Percentiles rank a stretch among this genome's conserved stretches.
Conservation (phyloP, 2,113 vertebrate species). For the Ciconia maguari region DNA sequence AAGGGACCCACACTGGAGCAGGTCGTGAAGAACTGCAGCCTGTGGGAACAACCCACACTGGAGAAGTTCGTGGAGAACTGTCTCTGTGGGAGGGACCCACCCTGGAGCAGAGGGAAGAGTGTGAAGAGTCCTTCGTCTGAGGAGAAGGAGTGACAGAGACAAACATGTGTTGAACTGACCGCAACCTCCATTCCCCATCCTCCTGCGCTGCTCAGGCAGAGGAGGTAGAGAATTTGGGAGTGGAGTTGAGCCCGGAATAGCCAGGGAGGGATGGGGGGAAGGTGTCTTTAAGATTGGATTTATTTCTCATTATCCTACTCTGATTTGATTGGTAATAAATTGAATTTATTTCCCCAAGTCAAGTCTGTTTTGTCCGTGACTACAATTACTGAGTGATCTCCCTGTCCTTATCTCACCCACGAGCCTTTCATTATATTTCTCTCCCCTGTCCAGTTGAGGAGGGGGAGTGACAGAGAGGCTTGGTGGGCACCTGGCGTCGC, state of each 20-base stretch:
- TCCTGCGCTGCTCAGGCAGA: accelerated
- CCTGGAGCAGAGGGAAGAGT: neutral
- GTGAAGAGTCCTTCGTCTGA: neutral
- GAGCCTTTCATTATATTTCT: neutral
- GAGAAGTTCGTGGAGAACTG: neutral
- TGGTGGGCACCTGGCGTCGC: neutral
- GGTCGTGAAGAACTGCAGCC: neutral
- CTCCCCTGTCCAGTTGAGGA: neutral
- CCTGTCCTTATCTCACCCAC: neutral
- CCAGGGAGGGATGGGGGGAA: too few relatives aligned
- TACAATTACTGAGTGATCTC: neutral
- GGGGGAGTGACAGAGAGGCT: neutral
- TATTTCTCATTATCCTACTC: neutral
- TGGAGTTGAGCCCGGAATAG: neutral
- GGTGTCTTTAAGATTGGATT: neutral
- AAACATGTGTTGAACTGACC: neutral
- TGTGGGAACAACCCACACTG: neutral
- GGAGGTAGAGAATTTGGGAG: neutral
- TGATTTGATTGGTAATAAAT: neutral
- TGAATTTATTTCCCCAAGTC: neutral
- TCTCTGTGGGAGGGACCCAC: neutral
- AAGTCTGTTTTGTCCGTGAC: neutral
- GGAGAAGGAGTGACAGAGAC: neutral
- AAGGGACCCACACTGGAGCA: neutral
- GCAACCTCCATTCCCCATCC: neutral